phyloP scores from a whole-genome alignment of 2,888 invertebrate species.

The Dolichopus griseipennis region DNA sequence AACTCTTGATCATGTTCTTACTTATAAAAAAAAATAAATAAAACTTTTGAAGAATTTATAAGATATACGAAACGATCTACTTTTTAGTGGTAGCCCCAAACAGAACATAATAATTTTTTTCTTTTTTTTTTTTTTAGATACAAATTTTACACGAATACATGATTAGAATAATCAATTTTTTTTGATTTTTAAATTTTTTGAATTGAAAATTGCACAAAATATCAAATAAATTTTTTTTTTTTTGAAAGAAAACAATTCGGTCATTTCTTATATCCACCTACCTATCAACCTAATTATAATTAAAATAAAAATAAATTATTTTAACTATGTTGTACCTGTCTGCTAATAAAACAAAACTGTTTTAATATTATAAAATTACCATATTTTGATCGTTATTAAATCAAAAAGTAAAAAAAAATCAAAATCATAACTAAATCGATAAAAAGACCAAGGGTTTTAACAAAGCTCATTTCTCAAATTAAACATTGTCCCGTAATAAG shows the following conservation, averaged over 20 bases:
- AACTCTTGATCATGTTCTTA: background rate
- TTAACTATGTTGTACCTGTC: background rate
- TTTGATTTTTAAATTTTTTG: background rate
- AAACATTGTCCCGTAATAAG: no score
- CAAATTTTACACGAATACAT: background rate
- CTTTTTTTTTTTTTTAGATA: no score
- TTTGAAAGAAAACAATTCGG: background rate
- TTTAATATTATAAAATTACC: background rate
- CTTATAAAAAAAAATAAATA: background rate
- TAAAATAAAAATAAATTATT: background rate
- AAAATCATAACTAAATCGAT: no score
- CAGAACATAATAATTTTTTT: background rate
- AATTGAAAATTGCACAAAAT: background rate
- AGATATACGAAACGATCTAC: background rate
- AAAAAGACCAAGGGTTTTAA: no score
- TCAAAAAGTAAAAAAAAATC: background rate
- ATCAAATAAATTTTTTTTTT: background rate
- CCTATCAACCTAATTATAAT: conserved; percentile 4
- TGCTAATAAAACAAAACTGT: background rate
- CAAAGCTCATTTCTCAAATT: no score
- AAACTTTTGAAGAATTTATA: background rate
- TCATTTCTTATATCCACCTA: background rate
- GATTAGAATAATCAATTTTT: background rate
- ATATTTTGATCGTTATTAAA: background rate
- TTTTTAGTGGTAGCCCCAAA: background rate